Evolutionary conservation across 2,888 invertebrate genomes (phyloP), one percentile per base, ranked within the genome.

Genomic region (Acleris emargana): DNA sequence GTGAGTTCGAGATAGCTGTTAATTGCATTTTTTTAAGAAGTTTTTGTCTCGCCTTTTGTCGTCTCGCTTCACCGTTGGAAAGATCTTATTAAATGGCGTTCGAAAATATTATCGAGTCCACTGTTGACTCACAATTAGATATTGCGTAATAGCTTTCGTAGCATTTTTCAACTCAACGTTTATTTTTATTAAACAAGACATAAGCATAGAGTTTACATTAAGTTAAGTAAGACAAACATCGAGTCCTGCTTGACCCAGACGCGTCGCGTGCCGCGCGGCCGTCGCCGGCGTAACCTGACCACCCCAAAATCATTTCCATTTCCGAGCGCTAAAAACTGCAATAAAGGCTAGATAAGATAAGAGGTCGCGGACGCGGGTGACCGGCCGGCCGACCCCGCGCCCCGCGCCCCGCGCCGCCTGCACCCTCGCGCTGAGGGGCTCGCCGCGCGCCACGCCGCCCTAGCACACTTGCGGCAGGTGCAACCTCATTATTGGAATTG

Each of bases 341-440:
- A 58, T 57, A 61, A 57, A 61, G 22, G n/a, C 49, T 42, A 66
- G 71, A 70, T 70, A 70, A 73, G 69, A 72, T 72, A 70, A 70
- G 61, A 57, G 45, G 20, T 67, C 9, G 11, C 17, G 38, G 17
- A 69, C 60, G 58, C 58, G 57, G 22, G 17, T 7, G 9, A 22
- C 5, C 51, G 25, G 60, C 28, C 25, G 18, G 50, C 60, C 51
- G 71, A 58, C 71, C 68, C 62, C 70, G 70, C 25, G 25, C 70
- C 68, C 62, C 70, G 62, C 57, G 68, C 64, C 64, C n/a, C 6
- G 7, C 6, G 25, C 9, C 11, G 22, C 38, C 59, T 16, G 22
- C 18, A 22, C 49, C 22, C 50, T 32, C 32, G 32, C 4, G 47
- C 9, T 55, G 43, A 43, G 11, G n/a, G n/a, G 3, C 43, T 13